Base-by-base conservation (phyloP, 2,113 vertebrate genomes). In the Epinephelus moara region DNA sequence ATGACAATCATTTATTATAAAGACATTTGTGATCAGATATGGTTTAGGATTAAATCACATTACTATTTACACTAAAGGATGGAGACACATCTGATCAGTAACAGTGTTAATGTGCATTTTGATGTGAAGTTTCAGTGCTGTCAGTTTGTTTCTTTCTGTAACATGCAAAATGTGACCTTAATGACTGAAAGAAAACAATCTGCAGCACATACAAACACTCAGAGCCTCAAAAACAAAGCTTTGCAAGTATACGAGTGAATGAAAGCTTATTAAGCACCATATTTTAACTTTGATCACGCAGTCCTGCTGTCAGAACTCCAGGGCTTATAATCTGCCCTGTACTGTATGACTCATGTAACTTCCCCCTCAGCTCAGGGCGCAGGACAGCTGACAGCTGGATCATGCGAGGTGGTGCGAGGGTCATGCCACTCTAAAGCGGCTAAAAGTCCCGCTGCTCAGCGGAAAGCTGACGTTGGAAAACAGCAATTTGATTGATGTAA, bases 381-480 rank as follows among this genome's bases (percentile, higher is more conserved):
- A 79, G 53, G 57, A 76, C 76, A 81, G 63, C 71, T 66, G 75
- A 85, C 66, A 86, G 75, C 68, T 86, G 67, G 50, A 86, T 72
- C 71, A 62, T 59, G 60, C 4, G n/a, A 80, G 69, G 72, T 86
- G 78, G 42, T 75, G 62, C 3, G 57, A 79, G 69, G 55, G 33
- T 85, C 61, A 82, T 50, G 53, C 23, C 33, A 47, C 61, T 53
- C 49, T 53, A 45, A 68, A 68, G 60, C 78, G 68, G 64, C 53
- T 67, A 61, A 84, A 63, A 62, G 57, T 81, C 62, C 56, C 21
- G 18, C 42, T 2, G 40, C 30, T 90, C 53, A 60, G 79, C 62
- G 19, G 45, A 82, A 30, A 49, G 71, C 59, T 77, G 63, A 83
- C 73, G 50, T 13, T 30, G 6, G 70, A 81, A 78, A 79, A 78